Evolutionary conservation across 2,113 vertebrate species (phyloP).

Genomic region (Clinocottus analis): DNA sequence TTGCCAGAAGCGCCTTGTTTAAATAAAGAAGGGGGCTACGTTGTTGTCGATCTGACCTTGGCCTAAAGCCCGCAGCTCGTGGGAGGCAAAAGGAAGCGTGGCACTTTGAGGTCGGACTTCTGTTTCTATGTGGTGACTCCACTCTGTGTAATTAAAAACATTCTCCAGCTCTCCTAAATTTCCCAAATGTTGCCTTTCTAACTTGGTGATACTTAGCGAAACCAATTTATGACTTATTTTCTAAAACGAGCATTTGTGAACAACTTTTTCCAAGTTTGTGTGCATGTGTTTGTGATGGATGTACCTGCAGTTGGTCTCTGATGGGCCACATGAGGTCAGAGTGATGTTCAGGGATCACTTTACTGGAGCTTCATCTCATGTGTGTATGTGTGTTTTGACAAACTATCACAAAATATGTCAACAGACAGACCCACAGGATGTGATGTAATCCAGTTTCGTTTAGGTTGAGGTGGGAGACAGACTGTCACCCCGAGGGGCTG

Average conservation of each 20-base stretch:
- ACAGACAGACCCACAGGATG: constrained; percentile 27
- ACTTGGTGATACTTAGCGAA: no score
- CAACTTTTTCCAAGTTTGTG: background rate
- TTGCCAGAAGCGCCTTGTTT: no score
- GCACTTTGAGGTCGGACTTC: background rate
- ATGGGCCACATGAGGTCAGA: background rate
- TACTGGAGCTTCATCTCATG: constrained; percentile 1
- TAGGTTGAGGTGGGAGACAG: constrained; percentile 11
- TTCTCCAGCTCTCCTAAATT: background rate
- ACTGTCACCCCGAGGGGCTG: constrained; percentile 57
- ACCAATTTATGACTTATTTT: background rate
- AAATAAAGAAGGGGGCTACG: no score
- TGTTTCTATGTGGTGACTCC: background rate
- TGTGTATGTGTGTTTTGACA: constrained; percentile 7
- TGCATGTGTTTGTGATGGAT: background rate
- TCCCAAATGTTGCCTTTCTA: no score
- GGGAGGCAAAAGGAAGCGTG: background rate
- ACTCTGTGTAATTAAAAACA: background rate
- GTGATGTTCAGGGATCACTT: background rate
- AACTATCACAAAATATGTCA: constrained; percentile 5
- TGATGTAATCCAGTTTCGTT: constrained; percentile 51
- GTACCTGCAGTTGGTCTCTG: background rate
- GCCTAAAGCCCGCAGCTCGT: no score
- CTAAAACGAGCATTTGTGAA: background rate
- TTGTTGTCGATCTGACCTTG: no score